These are phyloP conservation scores for Spinibarbus caldwelli DNA, from an alignment of 2,797 vertebrate species.

Conservation along the genomic window DNA sequence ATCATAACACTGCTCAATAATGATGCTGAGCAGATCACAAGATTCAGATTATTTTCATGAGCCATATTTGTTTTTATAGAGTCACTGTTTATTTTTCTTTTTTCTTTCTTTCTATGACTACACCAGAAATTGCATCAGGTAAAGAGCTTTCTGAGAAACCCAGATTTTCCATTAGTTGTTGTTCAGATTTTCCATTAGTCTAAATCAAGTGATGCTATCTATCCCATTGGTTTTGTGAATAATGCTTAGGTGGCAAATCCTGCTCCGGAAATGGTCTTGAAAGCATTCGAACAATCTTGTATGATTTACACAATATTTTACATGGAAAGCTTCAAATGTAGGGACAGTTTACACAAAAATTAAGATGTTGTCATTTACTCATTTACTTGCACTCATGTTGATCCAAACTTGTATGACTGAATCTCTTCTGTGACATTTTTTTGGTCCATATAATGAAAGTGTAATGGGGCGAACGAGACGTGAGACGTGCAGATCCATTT, in stretches of 20 bases:
- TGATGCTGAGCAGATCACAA: not conserved
- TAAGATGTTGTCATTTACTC: not conserved
- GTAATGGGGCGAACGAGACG: too few relatives aligned
- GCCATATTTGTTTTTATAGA: not conserved
- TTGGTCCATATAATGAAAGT: too few relatives aligned
- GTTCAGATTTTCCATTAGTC: slow-evolving; percentile 7
- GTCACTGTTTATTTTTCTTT: not conserved
- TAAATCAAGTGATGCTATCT: not conserved
- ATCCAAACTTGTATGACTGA: not conserved
- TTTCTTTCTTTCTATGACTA: not conserved
- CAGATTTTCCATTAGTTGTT: not conserved
- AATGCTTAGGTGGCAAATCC: not conserved
- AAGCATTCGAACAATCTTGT: not conserved
- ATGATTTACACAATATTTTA: not conserved
- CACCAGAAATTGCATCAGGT: not conserved
- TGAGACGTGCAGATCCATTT: too few relatives aligned
- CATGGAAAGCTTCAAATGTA: not conserved
- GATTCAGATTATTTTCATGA: not conserved
- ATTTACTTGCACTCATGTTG: not conserved
- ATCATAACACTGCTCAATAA: not conserved
- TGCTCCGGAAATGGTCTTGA: not conserved
- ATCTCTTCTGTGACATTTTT: too few relatives aligned
- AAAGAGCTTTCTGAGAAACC: not conserved
- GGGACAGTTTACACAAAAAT: not conserved
- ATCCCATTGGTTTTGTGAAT: not conserved